phyloP scores from a whole-genome alignment of 1,140 invertebrate genomes.

The Drosophila navojoa region DNA sequence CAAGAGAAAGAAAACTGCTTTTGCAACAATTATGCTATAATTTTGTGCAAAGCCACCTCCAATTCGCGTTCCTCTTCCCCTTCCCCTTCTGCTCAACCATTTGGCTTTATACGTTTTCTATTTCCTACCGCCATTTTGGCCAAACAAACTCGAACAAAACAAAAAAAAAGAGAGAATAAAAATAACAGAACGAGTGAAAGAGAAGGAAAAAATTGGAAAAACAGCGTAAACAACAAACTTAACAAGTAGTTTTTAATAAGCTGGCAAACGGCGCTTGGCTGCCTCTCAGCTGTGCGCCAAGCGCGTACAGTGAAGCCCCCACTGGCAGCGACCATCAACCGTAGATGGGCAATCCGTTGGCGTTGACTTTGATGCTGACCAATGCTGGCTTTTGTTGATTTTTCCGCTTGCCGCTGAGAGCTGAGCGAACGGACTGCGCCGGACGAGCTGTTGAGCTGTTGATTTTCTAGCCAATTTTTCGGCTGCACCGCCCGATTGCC shows the following conservation, averaged over 20 bases:
- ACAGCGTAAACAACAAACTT: slow-evolving; percentile 67
- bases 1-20: slow-evolving; percentile 43
- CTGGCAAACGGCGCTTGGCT: slow-evolving; percentile 42
- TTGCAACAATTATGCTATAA: slow-evolving; percentile 69
- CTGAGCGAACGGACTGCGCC: slow-evolving; percentile 6
- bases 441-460: slow-evolving; percentile 38
- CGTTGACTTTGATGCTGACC: slow-evolving; percentile 44
- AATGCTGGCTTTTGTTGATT: slow-evolving; percentile 64
- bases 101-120: slow-evolving; percentile 62
- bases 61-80: not conserved
- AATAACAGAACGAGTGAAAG: no score
- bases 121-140: slow-evolving; percentile 46
- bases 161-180: not conserved
- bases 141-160: slow-evolving; percentile 18
- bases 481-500: slow-evolving; percentile 26
- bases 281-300: slow-evolving; percentile 4
- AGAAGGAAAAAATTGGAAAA: slow-evolving; percentile 22
- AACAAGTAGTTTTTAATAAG: slow-evolving; percentile 74
- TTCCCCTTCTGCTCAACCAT: not conserved
- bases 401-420: slow-evolving; percentile 50
- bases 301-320: not conserved
- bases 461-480: slow-evolving; percentile 53
- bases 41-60: slow-evolving; percentile 33
- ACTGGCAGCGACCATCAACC: not conserved
- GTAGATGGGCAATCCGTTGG: slow-evolving; percentile 14